Evolutionary conservation across 2,113 vertebrate species (phyloP).

Genomic region (Glaucomys volans): DNA sequence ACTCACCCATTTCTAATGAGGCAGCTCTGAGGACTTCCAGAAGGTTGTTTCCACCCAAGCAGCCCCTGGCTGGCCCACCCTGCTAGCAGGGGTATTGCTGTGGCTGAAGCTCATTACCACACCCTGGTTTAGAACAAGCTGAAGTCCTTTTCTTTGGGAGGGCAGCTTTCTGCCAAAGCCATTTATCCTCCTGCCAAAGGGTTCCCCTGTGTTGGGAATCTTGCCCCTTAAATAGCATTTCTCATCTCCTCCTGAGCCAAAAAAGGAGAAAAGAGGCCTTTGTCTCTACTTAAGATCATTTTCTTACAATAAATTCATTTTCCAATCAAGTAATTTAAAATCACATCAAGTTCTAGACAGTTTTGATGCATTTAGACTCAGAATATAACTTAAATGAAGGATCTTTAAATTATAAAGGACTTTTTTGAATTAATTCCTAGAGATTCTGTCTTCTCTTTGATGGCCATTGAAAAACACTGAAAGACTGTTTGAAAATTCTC

Average conservation of each 20-base stretch:
- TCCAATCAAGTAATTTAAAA: constrained; percentile 62
- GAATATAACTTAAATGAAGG: background rate
- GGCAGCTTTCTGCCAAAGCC: constrained; percentile 32
- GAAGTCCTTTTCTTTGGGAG: constrained; percentile 9
- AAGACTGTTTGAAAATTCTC: too few species aligned
- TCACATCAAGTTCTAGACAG: background rate
- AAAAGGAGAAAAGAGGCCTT: background rate
- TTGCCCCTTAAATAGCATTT: constrained; percentile 43
- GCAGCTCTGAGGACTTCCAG: background rate
- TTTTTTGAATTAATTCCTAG: background rate
- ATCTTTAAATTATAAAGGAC: constrained; percentile 15
- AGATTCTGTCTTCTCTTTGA: constrained; percentile 26
- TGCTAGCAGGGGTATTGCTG: background rate
- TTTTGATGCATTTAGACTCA: constrained; percentile 15
- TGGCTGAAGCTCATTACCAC: constrained; percentile 12
- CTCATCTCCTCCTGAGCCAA: constrained; percentile 4
- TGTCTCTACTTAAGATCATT: constrained; percentile 43
- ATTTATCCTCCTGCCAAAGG: constrained; percentile 36
- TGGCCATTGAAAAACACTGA: background rate
- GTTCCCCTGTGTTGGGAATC: constrained; percentile 59
- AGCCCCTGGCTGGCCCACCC: background rate
- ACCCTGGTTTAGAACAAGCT: constrained; percentile 1
- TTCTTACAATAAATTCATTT: constrained; percentile 50
- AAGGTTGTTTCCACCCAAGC: background rate
- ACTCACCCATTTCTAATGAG: background rate